Evolutionary conservation across 2,797 vertebrate genomes (phyloP), one percentile per base, ranked within the genome.

Genomic region (Cryptoblepharus egeriae): DNA sequence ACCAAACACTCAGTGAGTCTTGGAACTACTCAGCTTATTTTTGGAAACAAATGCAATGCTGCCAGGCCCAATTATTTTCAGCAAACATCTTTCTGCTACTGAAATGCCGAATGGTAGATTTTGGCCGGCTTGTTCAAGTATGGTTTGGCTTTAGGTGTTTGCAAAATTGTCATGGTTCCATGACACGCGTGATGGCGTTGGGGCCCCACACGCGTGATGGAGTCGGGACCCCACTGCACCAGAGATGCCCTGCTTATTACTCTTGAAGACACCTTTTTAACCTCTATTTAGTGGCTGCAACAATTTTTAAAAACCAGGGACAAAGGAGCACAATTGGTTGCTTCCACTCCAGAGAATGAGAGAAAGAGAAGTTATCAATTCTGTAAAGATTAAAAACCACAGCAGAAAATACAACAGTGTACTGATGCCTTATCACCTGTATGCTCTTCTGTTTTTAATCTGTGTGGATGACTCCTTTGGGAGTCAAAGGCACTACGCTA

Each of bases 31-130:
- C 87, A 88, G 76, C 88, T 84, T 82, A 65, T 81, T 84, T 92
- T 92, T 95, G 93, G 95, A 94, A 90, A 86, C 37, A 0, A 84
- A 70, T 81, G 8, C 85, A 89, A 74, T 8, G 88, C 92, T 95
- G 95, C 95, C 96, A 95, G 91, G 84, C 85, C 88, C 93, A 95
- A 96, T 96, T 96, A 96, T 95, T 95, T 95, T 94, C 95, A 95
- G 94, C 93, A 95, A 79, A 91, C 91, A 88, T 94, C 93, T 94
- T 94, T 92, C 91, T 93, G 92, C 92, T 91, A 90, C 90, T 78
- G 86, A 92, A 92, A 92, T 89, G 90, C 87, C 91, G 89, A 91
- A 90, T 77, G 83, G 92, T 90, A 91, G 93, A 92, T 93, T 94
- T 92, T 87, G 93, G 93, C 93, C 83, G 57, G 80, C 71, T 39